Evolutionary conservation across 2,797 vertebrate species (phyloP).

Genomic region (Crocodylus rhombifer): DNA sequence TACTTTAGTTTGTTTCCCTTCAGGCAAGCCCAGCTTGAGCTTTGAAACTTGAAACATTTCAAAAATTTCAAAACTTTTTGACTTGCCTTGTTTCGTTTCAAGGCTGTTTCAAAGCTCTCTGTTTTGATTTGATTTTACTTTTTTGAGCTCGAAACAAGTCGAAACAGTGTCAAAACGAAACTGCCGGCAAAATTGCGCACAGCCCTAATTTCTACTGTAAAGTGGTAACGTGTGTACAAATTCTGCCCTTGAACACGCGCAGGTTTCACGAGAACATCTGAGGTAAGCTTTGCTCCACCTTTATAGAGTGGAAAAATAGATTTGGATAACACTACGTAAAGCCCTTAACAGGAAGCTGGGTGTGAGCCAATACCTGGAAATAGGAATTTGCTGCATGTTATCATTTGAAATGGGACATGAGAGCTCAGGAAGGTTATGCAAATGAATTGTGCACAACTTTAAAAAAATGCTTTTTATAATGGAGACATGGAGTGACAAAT

Average conservation of each 20-base stretch:
- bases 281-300: not conserved
- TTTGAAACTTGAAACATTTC: too few species aligned
- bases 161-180: too few species aligned
- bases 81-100: too few species aligned
- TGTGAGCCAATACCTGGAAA: too few species aligned
- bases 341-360: not conserved
- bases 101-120: too few species aligned
- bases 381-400: not conserved
- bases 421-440: not conserved
- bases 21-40: too few species aligned
- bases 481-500: slow-evolving; percentile 13
- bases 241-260: not conserved
- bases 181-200: too few species aligned
- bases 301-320: not conserved
- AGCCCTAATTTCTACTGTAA: not conserved
- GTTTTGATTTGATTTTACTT: too few species aligned
- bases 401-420: not conserved
- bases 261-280: not conserved
- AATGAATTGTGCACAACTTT: not conserved
- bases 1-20: too few species aligned
- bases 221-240: not conserved
- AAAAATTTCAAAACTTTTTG: too few species aligned
- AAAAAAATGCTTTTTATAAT: not conserved
- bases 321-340: not conserved
- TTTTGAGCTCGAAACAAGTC: too few species aligned